These are phyloP conservation scores for Crenichthys baileyi DNA, from an alignment of 2,797 vertebrate species.

Conservation along the genomic window DNA sequence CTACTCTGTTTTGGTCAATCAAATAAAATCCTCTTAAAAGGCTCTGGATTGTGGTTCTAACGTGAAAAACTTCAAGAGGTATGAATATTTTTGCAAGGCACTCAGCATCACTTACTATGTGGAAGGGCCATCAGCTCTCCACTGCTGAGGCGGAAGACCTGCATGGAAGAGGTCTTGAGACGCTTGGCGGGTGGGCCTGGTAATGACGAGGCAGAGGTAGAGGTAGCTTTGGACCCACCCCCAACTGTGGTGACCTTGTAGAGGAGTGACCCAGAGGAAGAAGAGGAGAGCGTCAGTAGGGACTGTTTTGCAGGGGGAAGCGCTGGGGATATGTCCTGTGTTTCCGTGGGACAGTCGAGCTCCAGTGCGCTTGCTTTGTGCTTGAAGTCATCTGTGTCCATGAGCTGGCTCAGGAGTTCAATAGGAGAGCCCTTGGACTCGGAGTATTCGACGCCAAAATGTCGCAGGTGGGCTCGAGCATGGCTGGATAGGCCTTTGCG, in stretches of 20 bases:
- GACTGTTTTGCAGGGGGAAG: conserved; percentile 66
- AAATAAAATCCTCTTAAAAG: too few species aligned
- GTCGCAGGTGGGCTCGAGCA: conserved; percentile 91
- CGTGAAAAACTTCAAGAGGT: too few species aligned
- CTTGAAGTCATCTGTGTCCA: conserved; percentile 90
- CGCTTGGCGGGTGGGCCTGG: conserved; percentile 83
- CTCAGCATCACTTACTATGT: conserved; percentile 81
- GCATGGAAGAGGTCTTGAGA: conserved; percentile 83
- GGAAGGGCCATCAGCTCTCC: conserved; percentile 85
- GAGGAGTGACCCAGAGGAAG: conserved; percentile 70
- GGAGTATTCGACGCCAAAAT: conserved; percentile 92
- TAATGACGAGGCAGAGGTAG: conserved; percentile 76
- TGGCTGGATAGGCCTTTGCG: conserved; percentile 94
- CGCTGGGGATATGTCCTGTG: conserved; percentile 49
- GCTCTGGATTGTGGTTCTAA: too few species aligned
- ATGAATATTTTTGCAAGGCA: too few species aligned
- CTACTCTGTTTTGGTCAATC: too few species aligned
- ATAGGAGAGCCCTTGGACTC: conserved; percentile 94
- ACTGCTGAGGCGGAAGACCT: conserved; percentile 88
- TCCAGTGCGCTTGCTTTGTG: conserved; percentile 80
- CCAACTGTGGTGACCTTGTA: conserved; percentile 75
- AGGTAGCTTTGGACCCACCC: conserved; percentile 79
- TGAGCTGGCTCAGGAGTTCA: conserved; percentile 89
- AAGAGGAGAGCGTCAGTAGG: conserved; percentile 66
- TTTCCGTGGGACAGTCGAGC: conserved; percentile 73